Percentiles rank a stretch among this genome's conserved stretches.
phyloP scores from a whole-genome alignment of 37 sponge, comb jelly and placozoan species.

The Crambe crambe region DNA sequence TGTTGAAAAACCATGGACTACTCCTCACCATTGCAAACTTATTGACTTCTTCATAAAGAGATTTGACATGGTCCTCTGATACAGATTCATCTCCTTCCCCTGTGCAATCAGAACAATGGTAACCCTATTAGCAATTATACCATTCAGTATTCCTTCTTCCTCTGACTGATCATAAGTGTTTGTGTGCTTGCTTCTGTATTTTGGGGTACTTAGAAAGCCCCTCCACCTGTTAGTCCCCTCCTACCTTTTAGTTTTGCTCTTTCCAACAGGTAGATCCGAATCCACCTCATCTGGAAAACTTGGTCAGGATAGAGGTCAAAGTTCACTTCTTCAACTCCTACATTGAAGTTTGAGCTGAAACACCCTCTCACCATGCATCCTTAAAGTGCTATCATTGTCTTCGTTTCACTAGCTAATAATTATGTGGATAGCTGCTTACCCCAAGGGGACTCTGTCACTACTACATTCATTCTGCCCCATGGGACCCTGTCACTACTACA shows the following conservation, averaged over 20 bases:
- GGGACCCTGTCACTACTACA: too few species aligned
- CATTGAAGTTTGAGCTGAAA: too few species aligned
- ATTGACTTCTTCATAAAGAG: conserved; percentile 74
- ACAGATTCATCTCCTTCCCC: conserved; percentile 38
- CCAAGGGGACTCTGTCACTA: too few species aligned
- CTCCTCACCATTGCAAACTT: conserved; percentile 80
- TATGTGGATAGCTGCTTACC: not conserved
- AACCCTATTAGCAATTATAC: not conserved
- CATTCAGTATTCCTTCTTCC: not conserved
- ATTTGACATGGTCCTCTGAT: conserved; percentile 25
- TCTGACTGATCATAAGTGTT: not conserved
- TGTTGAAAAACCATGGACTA: too few species aligned
- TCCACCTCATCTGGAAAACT: conserved; percentile 75
- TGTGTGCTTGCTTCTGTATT: too few species aligned
- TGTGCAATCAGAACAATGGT: not conserved
- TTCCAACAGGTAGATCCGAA: conserved; percentile 75
- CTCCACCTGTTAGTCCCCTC: not conserved
- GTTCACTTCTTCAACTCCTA: conserved; percentile 73
- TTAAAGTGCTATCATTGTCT: not conserved
- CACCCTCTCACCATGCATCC: not conserved
- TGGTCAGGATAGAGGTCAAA: conserved; percentile 77
- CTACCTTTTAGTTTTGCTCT: conserved; percentile 17
- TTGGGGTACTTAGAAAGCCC: not conserved
- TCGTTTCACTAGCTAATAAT: not conserved
- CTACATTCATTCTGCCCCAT: too few species aligned